These are phyloP conservation scores for Tuta absoluta DNA, from an alignment of 2,888 invertebrate genomes.

Conservation along the genomic window DNA sequence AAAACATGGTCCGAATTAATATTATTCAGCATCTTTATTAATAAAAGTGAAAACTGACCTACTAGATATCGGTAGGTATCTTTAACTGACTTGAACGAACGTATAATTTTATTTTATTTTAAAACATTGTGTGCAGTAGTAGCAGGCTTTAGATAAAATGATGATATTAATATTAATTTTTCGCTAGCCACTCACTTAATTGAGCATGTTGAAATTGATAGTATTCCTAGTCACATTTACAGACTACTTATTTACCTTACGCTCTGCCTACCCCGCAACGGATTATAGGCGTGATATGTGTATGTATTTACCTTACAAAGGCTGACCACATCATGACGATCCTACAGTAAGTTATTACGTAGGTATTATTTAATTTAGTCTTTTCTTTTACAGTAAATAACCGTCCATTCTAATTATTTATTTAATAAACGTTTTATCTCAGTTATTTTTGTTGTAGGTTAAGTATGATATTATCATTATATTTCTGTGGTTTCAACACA, in stretches of 20 bases:
- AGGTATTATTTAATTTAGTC: too few relatives aligned
- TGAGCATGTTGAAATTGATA: neutral
- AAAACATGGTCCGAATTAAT: too few relatives aligned
- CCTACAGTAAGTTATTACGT: neutral
- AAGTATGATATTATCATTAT: neutral
- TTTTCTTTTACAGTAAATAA: too few relatives aligned
- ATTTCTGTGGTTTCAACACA: neutral
- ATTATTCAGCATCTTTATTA: too few relatives aligned
- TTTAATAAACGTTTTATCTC: too few relatives aligned
- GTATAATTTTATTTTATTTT: neutral
- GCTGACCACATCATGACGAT: neutral
- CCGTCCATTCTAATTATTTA: too few relatives aligned
- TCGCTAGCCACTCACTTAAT: neutral
- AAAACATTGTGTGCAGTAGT: too few relatives aligned
- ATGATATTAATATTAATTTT: neutral
- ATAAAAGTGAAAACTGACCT: too few relatives aligned
- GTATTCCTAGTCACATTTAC: neutral
- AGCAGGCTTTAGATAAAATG: too few relatives aligned
- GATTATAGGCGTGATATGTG: too few relatives aligned
- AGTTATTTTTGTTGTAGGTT: neutral
- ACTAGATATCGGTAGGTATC: neutral
- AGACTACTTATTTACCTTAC: too few relatives aligned
- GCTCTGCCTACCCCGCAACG: too few relatives aligned
- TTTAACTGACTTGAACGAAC: neutral
- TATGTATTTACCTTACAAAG: neutral